Evolutionary conservation across 1,140 invertebrate genomes (phyloP), one percentile per base, ranked within the genome.

Genomic region (Holotrichia oblita): DNA sequence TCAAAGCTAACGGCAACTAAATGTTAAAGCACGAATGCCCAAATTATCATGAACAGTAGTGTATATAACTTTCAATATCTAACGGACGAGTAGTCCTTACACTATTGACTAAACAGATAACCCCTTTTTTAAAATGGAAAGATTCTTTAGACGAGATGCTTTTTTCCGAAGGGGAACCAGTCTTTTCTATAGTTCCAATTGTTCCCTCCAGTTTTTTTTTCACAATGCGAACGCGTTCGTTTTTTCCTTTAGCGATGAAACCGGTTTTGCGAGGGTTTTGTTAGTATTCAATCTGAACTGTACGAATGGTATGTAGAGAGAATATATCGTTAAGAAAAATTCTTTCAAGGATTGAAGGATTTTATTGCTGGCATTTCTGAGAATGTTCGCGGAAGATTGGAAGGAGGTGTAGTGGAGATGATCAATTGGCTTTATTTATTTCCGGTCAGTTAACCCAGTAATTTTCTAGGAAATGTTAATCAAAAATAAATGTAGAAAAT

Each of bases 21-120:
- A 34, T 34, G 2, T 34, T 34, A 34, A 34, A 34, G 4, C 27
- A 1, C 27, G 27, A 34, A 34, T 34, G 4, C 4, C 27, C 27
- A 1, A 34, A 34, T 34, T 34, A 34, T 34, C 27, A 4, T 34
- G 27, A 4, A 34, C 27, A 34, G 27, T 34, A 34, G 27, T 34
- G 27, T 34, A 34, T 34, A 4, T 34, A 34, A 34, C 27, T 4
- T 34, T 34, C 27, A 34, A 34, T 34, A 34, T 34, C 27, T 34
- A 34, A 34, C 27, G 27, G 27, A 34, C 27, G 4, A 34, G 27
- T 34, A 34, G 14, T 3, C 48, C 14, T 55, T n/a, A 55, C 48
- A 55, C 48, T n/a, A n/a, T n/a, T n/a, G n/a, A n/a, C n/a, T n/a
- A 55, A 55, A 55, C 48, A 55, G 48, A 55, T 55, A n/a, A 55